Percentiles rank a stretch among this genome's conserved stretches.
Conservation (phyloP, 2,888 invertebrate genomes). For the Autographa gamma region DNA sequence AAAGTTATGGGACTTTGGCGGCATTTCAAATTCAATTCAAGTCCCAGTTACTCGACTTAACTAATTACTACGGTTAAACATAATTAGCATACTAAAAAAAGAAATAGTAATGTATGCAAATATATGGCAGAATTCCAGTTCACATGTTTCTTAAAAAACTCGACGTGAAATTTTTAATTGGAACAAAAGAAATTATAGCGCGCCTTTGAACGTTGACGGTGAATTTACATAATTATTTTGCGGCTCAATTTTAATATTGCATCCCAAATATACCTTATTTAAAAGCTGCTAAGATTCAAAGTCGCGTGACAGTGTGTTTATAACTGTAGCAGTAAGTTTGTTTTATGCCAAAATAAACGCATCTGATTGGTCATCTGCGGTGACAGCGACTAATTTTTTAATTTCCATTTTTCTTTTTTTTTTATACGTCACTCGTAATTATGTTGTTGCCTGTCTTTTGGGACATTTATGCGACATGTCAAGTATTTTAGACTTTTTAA, state of each 20-base stretch:
- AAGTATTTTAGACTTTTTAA: slow-evolving; percentile 34
- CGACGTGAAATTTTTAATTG: slow-evolving; percentile 51
- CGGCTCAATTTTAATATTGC: neutral
- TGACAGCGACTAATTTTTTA: slow-evolving; percentile 56
- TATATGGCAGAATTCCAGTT: slow-evolving; percentile 48
- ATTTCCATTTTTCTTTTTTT: slow-evolving; percentile 38
- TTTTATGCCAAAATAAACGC: slow-evolving; percentile 42
- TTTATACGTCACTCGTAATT: slow-evolving; percentile 46
- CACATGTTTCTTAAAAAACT: slow-evolving; percentile 48
- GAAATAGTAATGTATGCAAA: slow-evolving; percentile 29
- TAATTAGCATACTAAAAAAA: slow-evolving; percentile 12
- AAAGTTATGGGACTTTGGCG: neutral
- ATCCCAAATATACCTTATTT: neutral
- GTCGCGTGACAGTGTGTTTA: slow-evolving; percentile 10
- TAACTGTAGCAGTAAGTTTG: slow-evolving; percentile 5
- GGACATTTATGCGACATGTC: slow-evolving; percentile 39
- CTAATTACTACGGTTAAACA: slow-evolving; percentile 4
- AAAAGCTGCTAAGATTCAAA: neutral
- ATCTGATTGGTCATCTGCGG: slow-evolving; percentile 55
- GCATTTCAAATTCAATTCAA: neutral
- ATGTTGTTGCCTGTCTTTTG: slow-evolving; percentile 54
- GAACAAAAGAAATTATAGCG: slow-evolving; percentile 56
- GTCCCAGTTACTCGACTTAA: neutral
- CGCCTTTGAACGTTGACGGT: slow-evolving; percentile 50
- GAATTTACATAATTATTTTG: slow-evolving; percentile 19